A percentile compares a stretch with the other conserved stretches of the same genome.
Evolutionary conservation across 2,113 vertebrate genomes (phyloP).

Genomic region (Peromyscus polionotus): DNA sequence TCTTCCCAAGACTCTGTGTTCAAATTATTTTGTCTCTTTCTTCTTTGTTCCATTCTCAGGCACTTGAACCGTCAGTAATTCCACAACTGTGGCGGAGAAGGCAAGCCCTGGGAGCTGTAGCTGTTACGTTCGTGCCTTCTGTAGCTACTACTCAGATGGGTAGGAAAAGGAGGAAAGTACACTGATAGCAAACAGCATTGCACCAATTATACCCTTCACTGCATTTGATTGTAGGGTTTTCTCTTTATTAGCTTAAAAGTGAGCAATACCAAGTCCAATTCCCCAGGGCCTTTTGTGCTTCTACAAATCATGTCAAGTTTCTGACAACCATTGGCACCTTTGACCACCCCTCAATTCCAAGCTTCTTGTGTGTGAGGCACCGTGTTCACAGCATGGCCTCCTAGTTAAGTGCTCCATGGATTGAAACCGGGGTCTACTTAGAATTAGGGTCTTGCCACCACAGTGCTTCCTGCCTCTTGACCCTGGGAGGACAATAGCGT

Average conservation of each 20-base stretch:
- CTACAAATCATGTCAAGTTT: slow-evolving; percentile 79
- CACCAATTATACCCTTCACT: slow-evolving; percentile 78
- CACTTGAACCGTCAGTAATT: not conserved
- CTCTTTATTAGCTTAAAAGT: slow-evolving; percentile 82
- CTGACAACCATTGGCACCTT: slow-evolving; percentile 36
- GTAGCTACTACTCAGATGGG: not conserved
- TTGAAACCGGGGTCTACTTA: not conserved
- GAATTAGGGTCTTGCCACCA: not conserved
- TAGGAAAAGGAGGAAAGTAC: slow-evolving; percentile 41
- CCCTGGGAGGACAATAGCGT: not conserved
- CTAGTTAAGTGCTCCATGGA: not conserved
- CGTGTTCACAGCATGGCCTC: not conserved
- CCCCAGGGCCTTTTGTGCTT: slow-evolving; percentile 72
- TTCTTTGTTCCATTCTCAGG: not conserved
- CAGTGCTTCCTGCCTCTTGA: not conserved
- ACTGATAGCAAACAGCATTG: slow-evolving; percentile 66
- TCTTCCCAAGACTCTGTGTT: not conserved
- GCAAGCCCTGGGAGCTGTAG: not conserved
- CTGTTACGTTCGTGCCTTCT: not conserved
- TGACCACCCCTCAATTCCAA: not conserved
- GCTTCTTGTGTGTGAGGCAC: not conserved
- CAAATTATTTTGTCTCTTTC: not conserved
- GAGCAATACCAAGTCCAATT: slow-evolving; percentile 75
- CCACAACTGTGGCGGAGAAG: not conserved
- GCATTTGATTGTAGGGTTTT: slow-evolving; percentile 75